Percentiles rank a stretch among this genome's conserved stretches.
These are phyloP conservation scores for Pteronura brasiliensis DNA, from an alignment of 2,113 vertebrate species.

Conservation along the genomic window DNA sequence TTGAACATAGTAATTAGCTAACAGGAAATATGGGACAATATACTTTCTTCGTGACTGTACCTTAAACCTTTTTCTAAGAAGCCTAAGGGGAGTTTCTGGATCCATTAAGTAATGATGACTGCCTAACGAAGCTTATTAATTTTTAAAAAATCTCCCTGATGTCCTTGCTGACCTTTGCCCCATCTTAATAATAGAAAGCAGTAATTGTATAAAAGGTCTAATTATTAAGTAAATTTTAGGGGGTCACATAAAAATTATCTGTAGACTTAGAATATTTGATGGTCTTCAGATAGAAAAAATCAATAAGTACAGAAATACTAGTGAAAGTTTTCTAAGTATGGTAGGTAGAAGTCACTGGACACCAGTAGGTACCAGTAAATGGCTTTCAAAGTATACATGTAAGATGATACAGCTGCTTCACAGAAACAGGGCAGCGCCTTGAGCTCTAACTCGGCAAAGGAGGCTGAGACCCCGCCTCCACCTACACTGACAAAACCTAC, in stretches of 20 bases:
- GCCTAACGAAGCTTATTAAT: background rate
- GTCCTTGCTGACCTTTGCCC: background rate
- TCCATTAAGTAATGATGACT: background rate
- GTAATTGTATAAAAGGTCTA: conserved; percentile 1
- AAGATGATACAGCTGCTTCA: background rate
- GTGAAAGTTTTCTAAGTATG: background rate
- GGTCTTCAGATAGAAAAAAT: conserved; percentile 13
- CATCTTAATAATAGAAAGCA: conserved; percentile 31
- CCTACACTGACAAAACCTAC: background rate
- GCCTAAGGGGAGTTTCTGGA: background rate
- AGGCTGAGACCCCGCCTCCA: background rate
- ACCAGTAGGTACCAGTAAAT: background rate
- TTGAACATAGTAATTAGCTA: conserved; percentile 17
- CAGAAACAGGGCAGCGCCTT: background rate
- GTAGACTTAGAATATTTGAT: conserved; percentile 13
- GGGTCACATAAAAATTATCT: background rate
- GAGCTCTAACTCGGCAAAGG: background rate
- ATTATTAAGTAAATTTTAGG: conserved; percentile 21
- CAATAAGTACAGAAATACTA: background rate
- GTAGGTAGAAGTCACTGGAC: background rate
- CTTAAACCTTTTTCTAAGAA: background rate
- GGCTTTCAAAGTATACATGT: background rate
- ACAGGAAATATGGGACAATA: background rate
- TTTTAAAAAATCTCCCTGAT: background rate
- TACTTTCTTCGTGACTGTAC: background rate